Conservation (phyloP, 2,113 vertebrate genomes). For the Eudorcas thomsonii region DNA sequence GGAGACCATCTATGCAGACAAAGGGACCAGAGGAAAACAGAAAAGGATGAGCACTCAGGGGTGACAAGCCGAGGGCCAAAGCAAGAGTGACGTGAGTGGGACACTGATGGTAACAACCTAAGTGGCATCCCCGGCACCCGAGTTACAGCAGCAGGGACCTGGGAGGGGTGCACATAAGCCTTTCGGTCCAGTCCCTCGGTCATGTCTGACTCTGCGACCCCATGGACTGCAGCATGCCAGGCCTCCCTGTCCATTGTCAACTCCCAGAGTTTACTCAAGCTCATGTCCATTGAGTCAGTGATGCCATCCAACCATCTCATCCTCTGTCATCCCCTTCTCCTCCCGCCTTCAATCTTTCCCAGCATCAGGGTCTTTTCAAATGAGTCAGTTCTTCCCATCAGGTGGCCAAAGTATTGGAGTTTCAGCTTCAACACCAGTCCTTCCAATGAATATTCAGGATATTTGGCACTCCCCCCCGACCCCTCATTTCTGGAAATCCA, state of each 20-base stretch:
- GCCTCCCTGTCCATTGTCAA: neutral
- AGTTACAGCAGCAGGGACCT: neutral
- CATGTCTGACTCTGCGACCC: neutral
- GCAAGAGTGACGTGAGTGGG: neutral
- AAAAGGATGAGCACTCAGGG: neutral
- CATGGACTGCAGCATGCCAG: neutral
- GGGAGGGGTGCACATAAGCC: neutral
- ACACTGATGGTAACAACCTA: neutral
- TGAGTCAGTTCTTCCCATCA: neutral
- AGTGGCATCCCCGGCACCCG: fast-evolving
- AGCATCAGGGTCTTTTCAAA: neutral
- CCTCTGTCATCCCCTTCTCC: neutral
- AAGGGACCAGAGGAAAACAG: neutral
- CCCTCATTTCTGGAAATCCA: neutral
- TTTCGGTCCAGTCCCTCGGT: neutral
- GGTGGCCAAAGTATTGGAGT: neutral
- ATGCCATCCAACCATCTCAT: neutral
- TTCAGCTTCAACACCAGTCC: neutral
- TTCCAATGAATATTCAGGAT: neutral
- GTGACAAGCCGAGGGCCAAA: neutral
- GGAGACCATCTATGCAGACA: neutral
- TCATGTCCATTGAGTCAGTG: neutral
- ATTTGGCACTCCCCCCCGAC: fast-evolving
- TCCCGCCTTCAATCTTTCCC: neutral
- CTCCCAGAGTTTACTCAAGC: neutral